Evolutionary conservation across 2,797 vertebrate genomes (phyloP).

Genomic region (Podarcis lilfordi): DNA sequence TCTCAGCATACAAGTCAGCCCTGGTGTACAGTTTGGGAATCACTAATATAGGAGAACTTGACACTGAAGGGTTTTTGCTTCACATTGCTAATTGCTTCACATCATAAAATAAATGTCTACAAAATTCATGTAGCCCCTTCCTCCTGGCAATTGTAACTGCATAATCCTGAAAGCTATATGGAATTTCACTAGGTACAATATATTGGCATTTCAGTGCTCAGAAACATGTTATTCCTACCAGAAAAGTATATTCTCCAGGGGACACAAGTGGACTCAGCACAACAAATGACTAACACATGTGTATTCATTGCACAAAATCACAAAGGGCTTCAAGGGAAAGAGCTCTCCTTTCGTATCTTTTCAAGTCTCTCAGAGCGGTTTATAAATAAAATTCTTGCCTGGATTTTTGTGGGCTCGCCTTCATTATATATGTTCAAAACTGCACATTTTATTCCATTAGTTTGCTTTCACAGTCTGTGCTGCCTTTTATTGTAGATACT

Average conservation of each 20-base stretch:
- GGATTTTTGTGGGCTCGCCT: not conserved
- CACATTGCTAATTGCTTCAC: not conserved
- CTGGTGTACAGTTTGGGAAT: not conserved
- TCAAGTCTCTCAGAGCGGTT: not conserved
- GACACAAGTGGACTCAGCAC: not conserved
- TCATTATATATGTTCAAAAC: not conserved
- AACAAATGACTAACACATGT: not conserved
- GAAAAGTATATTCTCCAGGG: not conserved
- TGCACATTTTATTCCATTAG: not conserved
- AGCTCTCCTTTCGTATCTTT: not conserved
- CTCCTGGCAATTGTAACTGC: not conserved
- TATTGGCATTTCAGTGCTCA: not conserved
- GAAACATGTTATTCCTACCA: not conserved
- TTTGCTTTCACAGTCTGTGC: not conserved
- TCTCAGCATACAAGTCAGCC: not conserved
- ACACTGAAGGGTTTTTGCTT: not conserved
- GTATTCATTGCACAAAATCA: not conserved
- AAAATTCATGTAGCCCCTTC: not conserved
- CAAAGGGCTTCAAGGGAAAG: not conserved
- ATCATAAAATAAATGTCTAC: not conserved
- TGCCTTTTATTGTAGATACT: not conserved
- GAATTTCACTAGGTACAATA: not conserved
- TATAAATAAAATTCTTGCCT: not conserved
- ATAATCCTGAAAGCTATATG: not conserved
- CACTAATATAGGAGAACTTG: not conserved